Conservation (phyloP, 2,797 vertebrate genomes). For the Gymnodraco acuticeps region DNA sequence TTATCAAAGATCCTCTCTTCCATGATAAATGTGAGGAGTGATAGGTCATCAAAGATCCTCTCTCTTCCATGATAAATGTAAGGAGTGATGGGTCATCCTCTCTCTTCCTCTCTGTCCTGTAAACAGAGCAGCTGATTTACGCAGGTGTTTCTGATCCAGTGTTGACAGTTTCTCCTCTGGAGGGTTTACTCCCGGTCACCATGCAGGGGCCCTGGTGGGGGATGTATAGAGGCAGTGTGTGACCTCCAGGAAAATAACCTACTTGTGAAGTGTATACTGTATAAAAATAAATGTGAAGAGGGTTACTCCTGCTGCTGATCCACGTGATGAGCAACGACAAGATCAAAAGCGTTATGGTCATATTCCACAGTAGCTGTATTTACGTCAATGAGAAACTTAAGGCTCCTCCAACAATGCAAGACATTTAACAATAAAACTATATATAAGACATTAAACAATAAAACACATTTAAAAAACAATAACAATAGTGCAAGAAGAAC, state of each 20-base stretch:
- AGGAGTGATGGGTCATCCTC: not conserved
- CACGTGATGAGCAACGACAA: not conserved
- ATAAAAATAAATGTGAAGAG: conserved; percentile 17
- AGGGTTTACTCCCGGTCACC: conserved; percentile 87
- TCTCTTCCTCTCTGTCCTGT: conserved; percentile 10
- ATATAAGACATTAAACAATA: too few species aligned
- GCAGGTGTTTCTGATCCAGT: conserved; percentile 71
- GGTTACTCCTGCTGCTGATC: not conserved
- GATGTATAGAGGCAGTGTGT: not conserved
- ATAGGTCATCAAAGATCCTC: too few species aligned
- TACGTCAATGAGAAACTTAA: too few species aligned
- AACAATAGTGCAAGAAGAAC: too few species aligned
- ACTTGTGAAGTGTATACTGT: conserved; percentile 33
- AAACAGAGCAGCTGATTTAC: conserved; percentile 63
- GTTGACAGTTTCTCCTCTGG: conserved; percentile 74
- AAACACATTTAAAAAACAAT: too few species aligned
- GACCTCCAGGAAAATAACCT: conserved; percentile 54
- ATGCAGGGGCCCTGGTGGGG: conserved; percentile 60
- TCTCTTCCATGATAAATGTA: not conserved
- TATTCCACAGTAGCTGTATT: too few species aligned
- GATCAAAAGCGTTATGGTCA: too few species aligned
- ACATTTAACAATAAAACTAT: too few species aligned
- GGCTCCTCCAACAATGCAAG: too few species aligned
- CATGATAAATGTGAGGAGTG: too few species aligned
- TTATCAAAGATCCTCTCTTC: too few species aligned